A percentile compares a stretch with the other conserved stretches of the same genome.
phyloP scores from a whole-genome alignment of 2,797 vertebrate genomes.

The Sphaeramia orbicularis region DNA sequence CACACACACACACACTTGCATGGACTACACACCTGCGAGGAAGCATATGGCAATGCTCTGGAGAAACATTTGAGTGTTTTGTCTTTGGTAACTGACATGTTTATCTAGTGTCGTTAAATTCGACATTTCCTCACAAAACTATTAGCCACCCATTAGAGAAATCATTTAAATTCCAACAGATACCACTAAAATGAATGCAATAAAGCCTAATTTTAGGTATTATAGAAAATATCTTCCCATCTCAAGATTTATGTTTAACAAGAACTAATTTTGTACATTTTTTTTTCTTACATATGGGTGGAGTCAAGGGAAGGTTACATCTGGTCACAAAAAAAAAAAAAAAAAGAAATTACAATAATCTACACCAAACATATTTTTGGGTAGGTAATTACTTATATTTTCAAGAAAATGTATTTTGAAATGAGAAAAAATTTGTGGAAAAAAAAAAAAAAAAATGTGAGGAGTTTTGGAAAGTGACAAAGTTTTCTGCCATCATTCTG shows the following conservation, averaged over 20 bases:
- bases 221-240: conserved; percentile 1
- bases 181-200: not conserved
- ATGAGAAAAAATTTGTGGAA: too few relatives aligned
- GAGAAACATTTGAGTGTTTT: conserved; percentile 58
- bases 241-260: conserved; percentile 27
- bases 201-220: conserved; percentile 3
- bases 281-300: too few relatives aligned
- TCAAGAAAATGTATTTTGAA: too few relatives aligned
- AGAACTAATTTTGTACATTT: too few relatives aligned
- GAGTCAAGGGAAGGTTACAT: too few relatives aligned
- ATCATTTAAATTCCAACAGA: conserved; percentile 4
- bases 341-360: too few relatives aligned
- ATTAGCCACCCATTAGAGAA: conserved; percentile 38
- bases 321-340: too few relatives aligned
- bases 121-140: conserved; percentile 33
- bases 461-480: too few relatives aligned
- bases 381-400: too few relatives aligned
- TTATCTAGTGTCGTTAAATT: conserved; percentile 16
- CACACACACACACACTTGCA: conserved; percentile 31
- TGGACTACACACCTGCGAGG: conserved; percentile 40
- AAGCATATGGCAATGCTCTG: conserved; percentile 66
- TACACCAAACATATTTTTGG: too few relatives aligned
- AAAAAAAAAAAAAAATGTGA: too few relatives aligned
- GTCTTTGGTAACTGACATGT: conserved; percentile 46
- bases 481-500: too few relatives aligned